Base-by-base conservation (phyloP, 2,113 vertebrate genomes). In the Alethe castanea region DNA sequence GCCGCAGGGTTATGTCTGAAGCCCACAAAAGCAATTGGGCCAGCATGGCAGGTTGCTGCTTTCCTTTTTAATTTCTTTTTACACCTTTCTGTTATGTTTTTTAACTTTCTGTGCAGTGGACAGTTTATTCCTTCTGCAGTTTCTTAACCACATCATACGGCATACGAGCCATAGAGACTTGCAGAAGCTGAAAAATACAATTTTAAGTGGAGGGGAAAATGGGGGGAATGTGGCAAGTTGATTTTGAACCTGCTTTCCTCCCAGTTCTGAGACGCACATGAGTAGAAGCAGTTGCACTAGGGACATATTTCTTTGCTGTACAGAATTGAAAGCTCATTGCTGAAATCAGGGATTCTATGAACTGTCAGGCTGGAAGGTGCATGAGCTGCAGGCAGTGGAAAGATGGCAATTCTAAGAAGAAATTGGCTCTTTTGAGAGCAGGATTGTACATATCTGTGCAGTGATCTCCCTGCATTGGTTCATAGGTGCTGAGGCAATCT, bases 281-380 rank as follows among this genome's bases (percentile, higher is more conserved):
- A 97, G 96, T 97, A 97, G 95, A 97, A 95, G 97, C 92, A 96
- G 97, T 98, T 98, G 98, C 98, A 98, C 98, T 98, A 98, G 97
- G 97, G 92, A 96, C 90, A 60, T 97, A 96, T 95, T 97, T 97
- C 94, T 96, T 97, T 97, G 95, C 96, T 97, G 87, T 96, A 92
- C 93, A 97, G 96, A 98, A 97, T 90, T 96, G 96, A 97, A 97
- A 98, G 96, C 95, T 97, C 95, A 94, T 97, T 98, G 96, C 96
- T 97, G 95, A 96, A 97, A 98, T 98, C 98, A 98, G 98, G 98
- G 98, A 98, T 98, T 97, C 95, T 96, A 94, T 94, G 96, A 97
- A 97, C 95, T 96, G 77, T 96, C 92, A 95, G 97, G 95, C 95
- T 96, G 91, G 93, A 90, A 97, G 69, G 95, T 95, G 59, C 90